phyloP scores from a whole-genome alignment of 2,113 vertebrate genomes.

The Catharus fuscescens region DNA sequence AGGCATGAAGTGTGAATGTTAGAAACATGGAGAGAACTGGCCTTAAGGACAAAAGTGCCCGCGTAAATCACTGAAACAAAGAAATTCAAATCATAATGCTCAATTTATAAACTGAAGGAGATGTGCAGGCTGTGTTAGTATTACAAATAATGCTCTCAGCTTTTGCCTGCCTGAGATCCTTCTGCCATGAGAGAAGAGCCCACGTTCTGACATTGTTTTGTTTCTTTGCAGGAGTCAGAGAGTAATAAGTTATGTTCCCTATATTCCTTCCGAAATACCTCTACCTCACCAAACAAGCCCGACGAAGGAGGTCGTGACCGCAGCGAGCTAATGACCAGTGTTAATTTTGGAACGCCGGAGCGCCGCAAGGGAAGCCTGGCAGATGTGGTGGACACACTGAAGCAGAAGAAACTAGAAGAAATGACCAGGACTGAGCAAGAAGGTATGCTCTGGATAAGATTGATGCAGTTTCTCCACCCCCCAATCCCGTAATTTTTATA shows the following conservation, averaged over 20 bases:
- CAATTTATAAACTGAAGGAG: not conserved
- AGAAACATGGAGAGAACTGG: not conserved
- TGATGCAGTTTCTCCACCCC: not conserved
- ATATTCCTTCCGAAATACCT: conserved; percentile 99
- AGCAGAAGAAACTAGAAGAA: conserved; percentile 99
- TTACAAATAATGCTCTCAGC: not conserved
- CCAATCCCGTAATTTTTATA: not conserved
- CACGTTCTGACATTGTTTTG: conserved; percentile 51
- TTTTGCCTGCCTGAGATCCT: not conserved
- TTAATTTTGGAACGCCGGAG: conserved; percentile 96
- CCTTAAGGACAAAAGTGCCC: not conserved
- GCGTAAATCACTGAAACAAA: not conserved
- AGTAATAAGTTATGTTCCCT: conserved; percentile 99
- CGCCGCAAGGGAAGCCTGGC: conserved; percentile 99
- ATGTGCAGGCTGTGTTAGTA: rapidly evolving
- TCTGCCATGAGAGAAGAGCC: not conserved
- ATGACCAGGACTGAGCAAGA: conserved; percentile 99
- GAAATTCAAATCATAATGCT: not conserved
- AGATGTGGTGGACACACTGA: conserved; percentile 97
- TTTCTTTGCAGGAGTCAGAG: conserved; percentile 92
- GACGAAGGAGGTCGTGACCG: conserved; percentile 97
- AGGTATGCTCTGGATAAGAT: conserved; percentile 79
- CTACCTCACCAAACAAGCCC: conserved; percentile 98
- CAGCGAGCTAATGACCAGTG: conserved; percentile 92
- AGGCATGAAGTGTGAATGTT: not conserved